Conservation (phyloP, 2,797 vertebrate species). For the Pachyuromys duprasi region DNA sequence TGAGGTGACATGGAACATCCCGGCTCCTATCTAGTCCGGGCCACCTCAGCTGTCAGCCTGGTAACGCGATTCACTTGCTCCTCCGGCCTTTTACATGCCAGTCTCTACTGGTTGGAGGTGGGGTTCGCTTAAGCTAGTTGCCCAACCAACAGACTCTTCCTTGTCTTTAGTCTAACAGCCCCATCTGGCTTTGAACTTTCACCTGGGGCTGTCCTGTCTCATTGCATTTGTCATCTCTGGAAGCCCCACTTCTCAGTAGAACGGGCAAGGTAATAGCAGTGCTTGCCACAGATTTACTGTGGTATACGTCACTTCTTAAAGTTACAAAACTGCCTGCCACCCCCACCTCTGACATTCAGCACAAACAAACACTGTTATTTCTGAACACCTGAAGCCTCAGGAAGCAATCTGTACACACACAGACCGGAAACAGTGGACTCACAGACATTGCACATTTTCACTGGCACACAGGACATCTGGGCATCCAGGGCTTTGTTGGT, state of each 20-base stretch:
- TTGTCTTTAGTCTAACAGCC: not conserved
- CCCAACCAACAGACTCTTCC: not conserved
- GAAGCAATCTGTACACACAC: too few species aligned
- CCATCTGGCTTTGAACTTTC: not conserved
- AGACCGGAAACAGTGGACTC: not conserved
- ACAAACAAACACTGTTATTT: not conserved
- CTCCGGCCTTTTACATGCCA: not conserved
- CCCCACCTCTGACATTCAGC: not conserved
- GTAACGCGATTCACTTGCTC: not conserved
- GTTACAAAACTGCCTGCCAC: not conserved
- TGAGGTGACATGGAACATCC: not conserved
- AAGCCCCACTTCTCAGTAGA: not conserved
- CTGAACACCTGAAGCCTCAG: not conserved
- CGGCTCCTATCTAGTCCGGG: not conserved
- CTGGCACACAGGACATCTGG: not conserved
- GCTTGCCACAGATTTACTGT: not conserved
- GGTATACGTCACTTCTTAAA: not conserved
- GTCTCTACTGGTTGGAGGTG: not conserved
- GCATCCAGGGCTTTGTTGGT: not conserved
- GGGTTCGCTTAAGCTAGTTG: not conserved
- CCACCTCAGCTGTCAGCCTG: not conserved
- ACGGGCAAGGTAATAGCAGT: too few species aligned
- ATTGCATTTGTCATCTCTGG: not conserved
- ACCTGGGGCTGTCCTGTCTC: not conserved
- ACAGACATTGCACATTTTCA: not conserved